Evolutionary conservation across 2,797 vertebrate species (phyloP).

Genomic region (Gymnothorax reevesii): DNA sequence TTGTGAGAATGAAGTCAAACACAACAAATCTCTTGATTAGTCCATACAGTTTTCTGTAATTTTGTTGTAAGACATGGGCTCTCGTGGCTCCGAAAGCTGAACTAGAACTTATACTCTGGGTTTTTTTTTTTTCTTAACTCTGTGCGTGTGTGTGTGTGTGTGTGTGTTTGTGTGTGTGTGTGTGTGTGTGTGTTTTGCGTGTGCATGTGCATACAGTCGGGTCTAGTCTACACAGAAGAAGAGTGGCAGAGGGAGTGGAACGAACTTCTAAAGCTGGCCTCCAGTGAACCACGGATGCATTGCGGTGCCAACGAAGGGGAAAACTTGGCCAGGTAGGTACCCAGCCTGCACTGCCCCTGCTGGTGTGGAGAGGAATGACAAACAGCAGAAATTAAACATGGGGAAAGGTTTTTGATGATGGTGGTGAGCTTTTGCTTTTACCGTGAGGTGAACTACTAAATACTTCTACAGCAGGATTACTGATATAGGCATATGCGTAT

Average conservation of each 20-base stretch:
- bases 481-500: not conserved
- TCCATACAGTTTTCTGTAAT: not conserved
- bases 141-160: constrained; percentile 19
- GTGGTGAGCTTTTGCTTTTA: too few species aligned
- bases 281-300: constrained; percentile 89
- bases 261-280: constrained; percentile 88
- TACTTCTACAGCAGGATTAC: not conserved
- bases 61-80: not conserved
- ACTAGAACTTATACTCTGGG: not conserved
- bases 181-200: constrained; percentile 33
- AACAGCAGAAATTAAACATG: not conserved
- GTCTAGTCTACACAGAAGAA: constrained; percentile 94
- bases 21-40: not conserved
- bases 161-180: constrained; percentile 37
- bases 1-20: not conserved
- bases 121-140: not conserved
- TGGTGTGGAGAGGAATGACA: not conserved
- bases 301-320: constrained; percentile 81
- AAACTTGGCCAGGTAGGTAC: constrained; percentile 63
- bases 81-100: not conserved
- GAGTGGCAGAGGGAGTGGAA: constrained; percentile 99
- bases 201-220: constrained; percentile 74
- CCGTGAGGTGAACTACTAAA: too few species aligned
- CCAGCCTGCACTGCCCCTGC: constrained; percentile 2
- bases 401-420: not conserved